Evolutionary conservation across 1,140 invertebrate species (phyloP).

Genomic region (Saxidomus purpurata): DNA sequence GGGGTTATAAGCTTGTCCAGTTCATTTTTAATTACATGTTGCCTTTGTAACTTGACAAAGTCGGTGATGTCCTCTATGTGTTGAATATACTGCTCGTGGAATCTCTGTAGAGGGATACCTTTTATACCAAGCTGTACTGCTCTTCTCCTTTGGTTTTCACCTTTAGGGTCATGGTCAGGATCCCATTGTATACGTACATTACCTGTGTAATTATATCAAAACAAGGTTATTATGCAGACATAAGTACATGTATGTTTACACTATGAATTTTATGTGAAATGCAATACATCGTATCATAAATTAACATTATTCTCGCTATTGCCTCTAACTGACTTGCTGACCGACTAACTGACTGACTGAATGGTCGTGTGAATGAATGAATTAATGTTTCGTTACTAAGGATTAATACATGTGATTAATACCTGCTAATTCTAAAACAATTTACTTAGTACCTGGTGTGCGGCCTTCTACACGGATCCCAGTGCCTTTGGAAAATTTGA

Average conservation of each 20-base stretch:
- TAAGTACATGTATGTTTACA: no score
- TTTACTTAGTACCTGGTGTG: no score
- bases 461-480: neutral
- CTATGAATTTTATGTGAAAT: no score
- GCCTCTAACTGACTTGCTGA: no score
- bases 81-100: constrained; percentile 68
- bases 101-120: constrained; percentile 66
- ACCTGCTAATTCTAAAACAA: neutral
- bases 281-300: no score
- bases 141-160: constrained; percentile 69
- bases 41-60: constrained; percentile 68
- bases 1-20: constrained; percentile 25
- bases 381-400: no score
- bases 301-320: no score
- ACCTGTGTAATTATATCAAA: neutral
- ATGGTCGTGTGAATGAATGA: no score
- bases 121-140: constrained; percentile 80
- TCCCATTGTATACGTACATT: constrained; percentile 80
- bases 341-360: no score
- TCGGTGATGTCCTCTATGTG: constrained; percentile 73
- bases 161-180: constrained; percentile 77
- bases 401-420: no score
- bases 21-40: constrained; percentile 9
- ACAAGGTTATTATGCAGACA: no score
- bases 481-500: constrained; percentile 59